A percentile compares a stretch with the other conserved stretches of the same genome.
These are phyloP conservation scores for Copidosoma floridanum DNA, from an alignment of 1,140 invertebrate genomes.

Conservation along the genomic window DNA sequence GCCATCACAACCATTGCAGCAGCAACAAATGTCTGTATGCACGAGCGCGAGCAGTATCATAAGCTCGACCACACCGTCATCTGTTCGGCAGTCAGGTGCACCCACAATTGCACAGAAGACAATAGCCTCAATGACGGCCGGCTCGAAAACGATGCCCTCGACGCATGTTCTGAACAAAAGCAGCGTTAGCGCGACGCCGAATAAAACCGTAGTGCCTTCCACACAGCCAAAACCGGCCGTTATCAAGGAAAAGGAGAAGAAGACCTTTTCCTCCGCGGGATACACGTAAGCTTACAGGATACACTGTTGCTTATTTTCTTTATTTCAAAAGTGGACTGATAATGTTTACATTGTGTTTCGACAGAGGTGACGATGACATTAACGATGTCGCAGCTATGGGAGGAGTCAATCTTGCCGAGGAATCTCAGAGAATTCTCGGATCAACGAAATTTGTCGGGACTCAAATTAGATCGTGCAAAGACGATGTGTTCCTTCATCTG, in stretches of 20 bases:
- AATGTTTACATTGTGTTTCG: too few species aligned
- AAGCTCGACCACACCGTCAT: constrained; percentile 30
- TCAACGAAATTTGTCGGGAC: constrained; percentile 94
- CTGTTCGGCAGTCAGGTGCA: constrained; percentile 41
- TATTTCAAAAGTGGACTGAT: too few species aligned
- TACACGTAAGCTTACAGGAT: constrained; percentile 52
- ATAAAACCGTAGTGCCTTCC: constrained; percentile 56
- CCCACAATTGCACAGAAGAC: constrained; percentile 45
- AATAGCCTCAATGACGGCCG: constrained; percentile 36
- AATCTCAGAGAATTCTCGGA: constrained; percentile 91
- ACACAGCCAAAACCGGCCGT: constrained; percentile 49
- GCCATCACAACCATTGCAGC: not conserved
- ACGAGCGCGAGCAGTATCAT: not conserved
- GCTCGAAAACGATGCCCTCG: constrained; percentile 41
- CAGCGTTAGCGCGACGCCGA: constrained; percentile 46
- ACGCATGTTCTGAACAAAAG: constrained; percentile 45
- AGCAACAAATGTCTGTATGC: not conserved
- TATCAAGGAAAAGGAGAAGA: constrained; percentile 67
- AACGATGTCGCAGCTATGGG: constrained; percentile 99
- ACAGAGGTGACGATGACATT: constrained; percentile 90
- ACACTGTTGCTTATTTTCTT: too few species aligned
- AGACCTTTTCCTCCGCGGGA: constrained; percentile 59
- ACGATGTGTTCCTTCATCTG: constrained; percentile 86
- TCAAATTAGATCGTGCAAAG: constrained; percentile 93
- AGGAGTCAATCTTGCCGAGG: constrained; percentile 96